Evolutionary conservation across 2,113 vertebrate genomes (phyloP), one percentile per base, ranked within the genome.

Genomic region (Anolis sagrei): DNA sequence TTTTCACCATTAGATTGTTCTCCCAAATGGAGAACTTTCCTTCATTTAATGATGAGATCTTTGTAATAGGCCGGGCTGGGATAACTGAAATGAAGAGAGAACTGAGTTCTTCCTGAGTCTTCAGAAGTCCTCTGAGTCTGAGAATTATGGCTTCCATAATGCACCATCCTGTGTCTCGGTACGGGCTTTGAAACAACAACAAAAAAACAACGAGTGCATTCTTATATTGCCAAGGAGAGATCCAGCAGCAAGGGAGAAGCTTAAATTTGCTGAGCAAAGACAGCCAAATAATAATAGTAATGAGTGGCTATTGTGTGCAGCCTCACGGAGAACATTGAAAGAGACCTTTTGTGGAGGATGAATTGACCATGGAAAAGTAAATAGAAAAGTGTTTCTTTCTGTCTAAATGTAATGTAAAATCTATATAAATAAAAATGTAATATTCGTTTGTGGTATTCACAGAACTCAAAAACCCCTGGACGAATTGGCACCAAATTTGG

Each of bases 131-230:
- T 93, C 89, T 93, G 89, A 88, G 90, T 54, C 68, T 72, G 84
- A 82, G 86, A 79, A 86, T 94, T 92, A 94, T 93, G 87, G 89
- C 76, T 87, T 83, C 86, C 32, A 93, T 95, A 95, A 95, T 93
- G 89, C 94, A 91, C 79, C 89, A 92, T 87, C 82, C 93, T 94
- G 91, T 93, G 92, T 87, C 92, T 87, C 92, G 90, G 85, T 76
- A 80, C 14, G 34, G 32, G 19, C 51, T 77, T 32, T 54, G 18
- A 27, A 66, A 23, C 21, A 64, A 64, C 1, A 66, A 27, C 16
- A 2, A 58, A 58, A 16, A 5, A 34, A 34, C 34, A 8, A 36
- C 34, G 2, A 4, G 1, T 14, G n/a, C 5, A 36, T 21, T 85
- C 49, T 94, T 84, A 91, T 79, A 91, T 77, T 83, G 89, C 91